phyloP scores from a whole-genome alignment of 1,140 invertebrate genomes.

The Drosophila malerkotliana region DNA sequence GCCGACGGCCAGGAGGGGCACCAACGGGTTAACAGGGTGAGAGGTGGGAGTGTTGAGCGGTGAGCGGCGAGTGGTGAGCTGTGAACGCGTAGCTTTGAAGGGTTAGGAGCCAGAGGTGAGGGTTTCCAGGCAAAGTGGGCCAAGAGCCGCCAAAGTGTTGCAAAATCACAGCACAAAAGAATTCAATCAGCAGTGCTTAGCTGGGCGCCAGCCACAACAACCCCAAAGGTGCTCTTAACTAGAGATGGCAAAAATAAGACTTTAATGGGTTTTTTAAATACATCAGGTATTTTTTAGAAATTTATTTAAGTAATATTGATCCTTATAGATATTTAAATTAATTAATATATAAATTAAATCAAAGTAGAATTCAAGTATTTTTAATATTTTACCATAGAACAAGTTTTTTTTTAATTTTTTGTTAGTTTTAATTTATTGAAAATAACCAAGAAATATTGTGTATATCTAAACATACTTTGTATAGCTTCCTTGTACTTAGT shows the following conservation, averaged over 20 bases:
- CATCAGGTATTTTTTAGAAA: too few species aligned
- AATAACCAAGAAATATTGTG: too few species aligned
- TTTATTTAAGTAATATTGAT: too few species aligned
- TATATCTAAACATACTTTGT: too few species aligned
- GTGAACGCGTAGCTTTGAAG: background rate
- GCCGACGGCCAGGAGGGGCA: slow-evolving; percentile 18
- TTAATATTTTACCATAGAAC: too few species aligned
- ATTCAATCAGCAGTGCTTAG: slow-evolving; percentile 81
- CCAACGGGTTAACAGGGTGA: background rate
- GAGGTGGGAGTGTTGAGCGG: background rate
- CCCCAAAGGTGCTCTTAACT: background rate
- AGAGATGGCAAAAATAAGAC: background rate
- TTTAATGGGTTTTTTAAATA: too few species aligned
- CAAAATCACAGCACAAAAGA: slow-evolving; percentile 79
- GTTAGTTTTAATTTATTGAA: too few species aligned
- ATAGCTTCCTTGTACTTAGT: too few species aligned
- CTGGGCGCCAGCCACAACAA: slow-evolving; percentile 52
- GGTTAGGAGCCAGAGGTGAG: background rate
- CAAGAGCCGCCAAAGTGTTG: slow-evolving; percentile 65
- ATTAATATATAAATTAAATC: too few species aligned
- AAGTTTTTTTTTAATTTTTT: too few species aligned
- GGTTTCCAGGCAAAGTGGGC: slow-evolving; percentile 24
- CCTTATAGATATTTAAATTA: too few species aligned
- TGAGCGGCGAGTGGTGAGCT: background rate
- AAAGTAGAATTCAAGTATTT: too few species aligned